Base-by-base conservation (phyloP, 1,140 invertebrate species). In the Laupala kohalensis region DNA sequence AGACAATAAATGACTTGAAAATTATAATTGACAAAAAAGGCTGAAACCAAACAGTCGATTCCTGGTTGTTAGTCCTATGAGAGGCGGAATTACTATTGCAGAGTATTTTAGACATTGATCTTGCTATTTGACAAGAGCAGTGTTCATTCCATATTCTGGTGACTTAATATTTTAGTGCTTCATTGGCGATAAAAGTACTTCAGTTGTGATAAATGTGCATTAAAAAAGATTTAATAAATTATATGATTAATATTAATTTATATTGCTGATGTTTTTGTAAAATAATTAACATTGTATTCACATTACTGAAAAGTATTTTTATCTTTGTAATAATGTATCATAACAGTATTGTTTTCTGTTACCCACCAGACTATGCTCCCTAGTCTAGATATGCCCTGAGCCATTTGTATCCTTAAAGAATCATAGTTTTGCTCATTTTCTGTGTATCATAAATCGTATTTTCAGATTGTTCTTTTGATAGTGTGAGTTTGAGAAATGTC, bases 1-100 rank as follows among this genome's bases (percentile, higher is more conserved):
- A 81, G 72, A 82, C 81, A 64, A 81, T 83, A 63, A 72, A 76
- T 6, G 81, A 80, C 75, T 73, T 83, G 62, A 80, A 81, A 71
- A 77, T 79, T 70, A 80, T 80, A 64, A 80, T 82, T 19, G 70
- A 71, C 19, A 71, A 71, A 13, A 71, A 71, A 30, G 70, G 29
- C 15, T 71, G 70, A 71, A 3, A 28, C 24, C 19, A 9, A 25
- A 28, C 67, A 53, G 37, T 19, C 19, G 37, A 9, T 53, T 19
- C 64, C 12, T 66, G n/a, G 53, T 13, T 13, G n/a, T 12, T 62
- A n/a, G 12, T 62, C 12, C 12, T 62, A 62, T 62, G n/a, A 62
- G 53, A 62, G 53, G 12, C 12, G 12, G n/a, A 62, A 13, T 62
- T 62, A 62, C 12, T 13, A n/a, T n/a, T n/a, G n/a, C n/a, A n/a